Evolutionary conservation across 1,140 invertebrate species (phyloP).

Genomic region (Thaumatotibia leucotreta): DNA sequence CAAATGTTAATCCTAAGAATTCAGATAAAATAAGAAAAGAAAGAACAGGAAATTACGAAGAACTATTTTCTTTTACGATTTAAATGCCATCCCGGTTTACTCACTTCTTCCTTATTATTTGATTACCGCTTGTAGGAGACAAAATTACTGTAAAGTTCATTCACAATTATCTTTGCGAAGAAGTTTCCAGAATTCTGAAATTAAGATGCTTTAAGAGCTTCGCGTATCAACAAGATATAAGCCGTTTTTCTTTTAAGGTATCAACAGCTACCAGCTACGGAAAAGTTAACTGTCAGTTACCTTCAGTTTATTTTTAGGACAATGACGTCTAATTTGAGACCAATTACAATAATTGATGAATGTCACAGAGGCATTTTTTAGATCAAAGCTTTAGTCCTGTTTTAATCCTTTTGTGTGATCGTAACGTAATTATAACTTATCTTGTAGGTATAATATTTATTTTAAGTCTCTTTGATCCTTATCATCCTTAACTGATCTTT

Average conservation of each 20-base stretch:
- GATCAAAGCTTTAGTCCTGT: no score
- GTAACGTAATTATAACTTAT: no score
- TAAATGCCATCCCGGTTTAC: no score
- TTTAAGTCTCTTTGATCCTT: no score
- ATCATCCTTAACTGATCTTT: no score
- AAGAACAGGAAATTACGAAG: no score
- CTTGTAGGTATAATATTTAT: no score
- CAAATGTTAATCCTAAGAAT: no score
- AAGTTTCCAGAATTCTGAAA: not conserved
- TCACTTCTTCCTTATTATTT: not conserved
- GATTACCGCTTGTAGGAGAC: not conserved
- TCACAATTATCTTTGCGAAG: not conserved
- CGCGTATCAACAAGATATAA: not conserved
- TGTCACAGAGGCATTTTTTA: no score
- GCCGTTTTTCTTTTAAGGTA: not conserved
- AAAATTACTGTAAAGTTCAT: conserved; percentile 3
- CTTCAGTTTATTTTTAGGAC: not conserved
- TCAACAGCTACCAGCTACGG: not conserved
- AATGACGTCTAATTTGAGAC: not conserved
- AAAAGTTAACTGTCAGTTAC: not conserved
- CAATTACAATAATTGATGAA: not conserved
- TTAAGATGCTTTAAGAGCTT: not conserved
- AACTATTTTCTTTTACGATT: no score
- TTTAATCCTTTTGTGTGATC: no score
- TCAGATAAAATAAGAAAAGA: no score